Percentiles rank a stretch among this genome's conserved stretches.
Conservation (phyloP, 2,113 vertebrate genomes). For the Pelmatolapia mariae region DNA sequence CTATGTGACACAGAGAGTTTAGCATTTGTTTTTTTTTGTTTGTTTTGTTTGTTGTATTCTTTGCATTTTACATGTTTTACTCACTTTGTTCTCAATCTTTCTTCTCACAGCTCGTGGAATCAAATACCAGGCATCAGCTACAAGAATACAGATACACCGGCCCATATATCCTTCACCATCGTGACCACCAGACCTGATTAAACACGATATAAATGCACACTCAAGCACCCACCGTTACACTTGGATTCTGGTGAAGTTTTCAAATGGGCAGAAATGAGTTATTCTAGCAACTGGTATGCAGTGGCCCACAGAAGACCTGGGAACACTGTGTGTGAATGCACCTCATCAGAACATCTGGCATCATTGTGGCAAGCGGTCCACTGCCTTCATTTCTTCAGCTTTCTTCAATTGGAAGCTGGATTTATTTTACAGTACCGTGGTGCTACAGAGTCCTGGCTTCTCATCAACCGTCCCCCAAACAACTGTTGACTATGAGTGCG, state of each 20-base stretch:
- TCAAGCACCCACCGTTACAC: background rate
- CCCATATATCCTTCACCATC: background rate
- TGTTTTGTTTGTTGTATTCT: background rate
- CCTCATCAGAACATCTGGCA: constrained; percentile 10
- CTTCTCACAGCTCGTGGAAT: constrained; percentile 29
- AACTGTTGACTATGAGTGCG: constrained; percentile 19
- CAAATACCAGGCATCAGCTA: constrained; percentile 3
- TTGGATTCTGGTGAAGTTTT: background rate
- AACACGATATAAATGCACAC: background rate
- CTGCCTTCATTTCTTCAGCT: constrained; percentile 35
- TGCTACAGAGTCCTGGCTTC: constrained; percentile 51
- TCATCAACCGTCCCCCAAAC: constrained; percentile 22
- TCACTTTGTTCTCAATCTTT: constrained; percentile 24
- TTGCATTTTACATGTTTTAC: background rate
- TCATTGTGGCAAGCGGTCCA: constrained; percentile 6
- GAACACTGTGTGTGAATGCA: background rate
- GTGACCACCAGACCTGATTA: background rate
- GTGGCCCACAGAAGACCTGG: background rate
- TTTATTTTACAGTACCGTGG: constrained; percentile 29
- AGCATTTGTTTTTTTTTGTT: constrained; percentile 58
- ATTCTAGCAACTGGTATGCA: background rate
- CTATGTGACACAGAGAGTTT: background rate
- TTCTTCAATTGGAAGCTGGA: constrained; percentile 43
- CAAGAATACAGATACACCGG: background rate
- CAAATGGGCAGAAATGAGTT: background rate